Conservation (phyloP, 2,113 vertebrate species). For the Pomatorhinus ruficollis region DNA sequence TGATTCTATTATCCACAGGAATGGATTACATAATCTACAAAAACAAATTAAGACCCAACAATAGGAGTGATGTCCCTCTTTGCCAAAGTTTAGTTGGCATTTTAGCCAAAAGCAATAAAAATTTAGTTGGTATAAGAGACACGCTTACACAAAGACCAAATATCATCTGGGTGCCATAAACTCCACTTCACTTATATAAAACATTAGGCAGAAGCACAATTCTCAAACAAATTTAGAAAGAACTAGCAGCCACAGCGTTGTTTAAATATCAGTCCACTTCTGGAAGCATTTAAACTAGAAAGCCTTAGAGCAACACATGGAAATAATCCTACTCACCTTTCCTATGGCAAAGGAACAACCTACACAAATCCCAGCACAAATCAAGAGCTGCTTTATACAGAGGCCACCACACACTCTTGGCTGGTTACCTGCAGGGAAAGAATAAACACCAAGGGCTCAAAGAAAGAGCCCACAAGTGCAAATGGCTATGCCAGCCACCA, state of each 20-base stretch:
- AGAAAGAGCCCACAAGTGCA: not conserved
- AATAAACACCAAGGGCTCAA: not conserved
- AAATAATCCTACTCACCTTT: slow-evolving; percentile 54
- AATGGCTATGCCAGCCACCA: not conserved
- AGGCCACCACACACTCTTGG: not conserved
- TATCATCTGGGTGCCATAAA: not conserved
- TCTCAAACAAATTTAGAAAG: not conserved
- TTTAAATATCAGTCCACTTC: not conserved
- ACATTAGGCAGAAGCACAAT: not conserved
- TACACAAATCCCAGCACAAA: not conserved
- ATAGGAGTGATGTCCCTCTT: not conserved
- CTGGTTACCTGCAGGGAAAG: slow-evolving; percentile 15
- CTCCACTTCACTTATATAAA: not conserved
- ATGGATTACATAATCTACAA: not conserved
- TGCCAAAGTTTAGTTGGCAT: not conserved
- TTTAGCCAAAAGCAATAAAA: not conserved
- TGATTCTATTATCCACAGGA: not conserved
- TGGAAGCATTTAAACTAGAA: not conserved
- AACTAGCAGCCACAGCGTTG: not conserved
- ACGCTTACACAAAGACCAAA: not conserved
- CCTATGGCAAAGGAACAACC: not conserved
- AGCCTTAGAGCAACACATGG: not conserved
- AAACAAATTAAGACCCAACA: not conserved
- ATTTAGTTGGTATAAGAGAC: not conserved
- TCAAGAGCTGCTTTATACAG: not conserved